phyloP scores from a whole-genome alignment of 2,797 vertebrate species.

The Arremon aurantiirostris region DNA sequence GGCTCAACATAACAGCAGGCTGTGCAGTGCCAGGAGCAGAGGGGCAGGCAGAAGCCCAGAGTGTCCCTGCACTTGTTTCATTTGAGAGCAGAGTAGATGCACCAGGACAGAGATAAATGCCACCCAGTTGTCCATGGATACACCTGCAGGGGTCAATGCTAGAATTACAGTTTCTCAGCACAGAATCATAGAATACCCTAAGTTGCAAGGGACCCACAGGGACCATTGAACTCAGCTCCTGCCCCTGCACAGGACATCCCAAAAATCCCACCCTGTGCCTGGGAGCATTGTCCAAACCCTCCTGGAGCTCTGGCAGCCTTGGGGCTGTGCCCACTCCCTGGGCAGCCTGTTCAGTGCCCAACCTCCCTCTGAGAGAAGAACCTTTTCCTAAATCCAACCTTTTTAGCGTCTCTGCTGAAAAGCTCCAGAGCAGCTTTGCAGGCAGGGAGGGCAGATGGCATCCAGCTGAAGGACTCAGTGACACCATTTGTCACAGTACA shows the following conservation, averaged over 20 bases:
- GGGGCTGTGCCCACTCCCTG: fast-evolving
- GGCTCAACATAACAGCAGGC: background rate
- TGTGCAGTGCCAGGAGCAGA: background rate
- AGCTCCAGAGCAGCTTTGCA: background rate
- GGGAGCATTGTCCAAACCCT: fast-evolving
- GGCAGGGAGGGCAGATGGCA: background rate
- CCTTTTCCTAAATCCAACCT: background rate
- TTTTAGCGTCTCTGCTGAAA: background rate
- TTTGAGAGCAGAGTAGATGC: background rate
- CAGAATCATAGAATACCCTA: background rate
- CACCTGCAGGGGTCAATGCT: background rate
- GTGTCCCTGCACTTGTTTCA: background rate
- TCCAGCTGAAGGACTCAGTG: background rate
- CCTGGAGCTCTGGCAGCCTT: background rate
- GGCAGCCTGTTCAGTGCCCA: background rate
- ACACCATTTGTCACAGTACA: conserved; percentile 1
- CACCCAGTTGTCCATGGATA: background rate
- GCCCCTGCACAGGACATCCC: background rate
- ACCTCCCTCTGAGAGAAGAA: background rate
- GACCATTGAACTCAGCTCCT: background rate
- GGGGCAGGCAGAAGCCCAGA: background rate
- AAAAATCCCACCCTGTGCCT: background rate
- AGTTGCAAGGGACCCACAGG: background rate
- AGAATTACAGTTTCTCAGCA: background rate
- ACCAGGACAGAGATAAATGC: background rate